These are phyloP conservation scores for Condylura cristata DNA, from an alignment of 2,113 vertebrate genomes.

Conservation along the genomic window DNA sequence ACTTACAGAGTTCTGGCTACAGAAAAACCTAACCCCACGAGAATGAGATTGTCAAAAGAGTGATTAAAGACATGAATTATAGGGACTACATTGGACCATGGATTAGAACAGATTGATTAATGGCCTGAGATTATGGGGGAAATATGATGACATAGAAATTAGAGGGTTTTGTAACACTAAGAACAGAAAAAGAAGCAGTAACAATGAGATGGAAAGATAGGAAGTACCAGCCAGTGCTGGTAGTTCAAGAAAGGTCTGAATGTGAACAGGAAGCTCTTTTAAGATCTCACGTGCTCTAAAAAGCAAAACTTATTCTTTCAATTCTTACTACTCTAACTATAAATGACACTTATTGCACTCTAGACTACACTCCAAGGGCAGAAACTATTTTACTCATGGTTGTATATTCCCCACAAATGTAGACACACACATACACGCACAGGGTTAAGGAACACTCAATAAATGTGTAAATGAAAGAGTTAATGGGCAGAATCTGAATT, in stretches of 20 bases:
- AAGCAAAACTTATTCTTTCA: not conserved
- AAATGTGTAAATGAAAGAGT: not conserved
- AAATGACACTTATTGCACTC: not conserved
- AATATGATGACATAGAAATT: not conserved
- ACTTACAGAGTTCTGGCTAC: not conserved
- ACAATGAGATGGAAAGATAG: not conserved
- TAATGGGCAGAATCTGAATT: slow-evolving; percentile 20
- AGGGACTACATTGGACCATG: not conserved
- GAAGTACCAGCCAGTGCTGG: not conserved
- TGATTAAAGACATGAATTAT: not conserved
- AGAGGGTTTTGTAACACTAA: not conserved
- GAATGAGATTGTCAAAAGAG: not conserved
- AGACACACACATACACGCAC: not conserved
- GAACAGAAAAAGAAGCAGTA: not conserved
- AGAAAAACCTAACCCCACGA: not conserved
- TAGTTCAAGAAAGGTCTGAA: not conserved
- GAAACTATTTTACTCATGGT: not conserved
- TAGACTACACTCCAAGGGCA: not conserved
- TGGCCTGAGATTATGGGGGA: not conserved
- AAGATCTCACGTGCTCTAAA: slow-evolving; percentile 4
- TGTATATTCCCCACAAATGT: not conserved
- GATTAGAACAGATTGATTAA: not conserved
- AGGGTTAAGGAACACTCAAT: not conserved
- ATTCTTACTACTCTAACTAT: not conserved
- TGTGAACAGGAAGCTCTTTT: not conserved